Conservation (phyloP, 2,888 invertebrate genomes). For the Trissolcus japonicus region DNA sequence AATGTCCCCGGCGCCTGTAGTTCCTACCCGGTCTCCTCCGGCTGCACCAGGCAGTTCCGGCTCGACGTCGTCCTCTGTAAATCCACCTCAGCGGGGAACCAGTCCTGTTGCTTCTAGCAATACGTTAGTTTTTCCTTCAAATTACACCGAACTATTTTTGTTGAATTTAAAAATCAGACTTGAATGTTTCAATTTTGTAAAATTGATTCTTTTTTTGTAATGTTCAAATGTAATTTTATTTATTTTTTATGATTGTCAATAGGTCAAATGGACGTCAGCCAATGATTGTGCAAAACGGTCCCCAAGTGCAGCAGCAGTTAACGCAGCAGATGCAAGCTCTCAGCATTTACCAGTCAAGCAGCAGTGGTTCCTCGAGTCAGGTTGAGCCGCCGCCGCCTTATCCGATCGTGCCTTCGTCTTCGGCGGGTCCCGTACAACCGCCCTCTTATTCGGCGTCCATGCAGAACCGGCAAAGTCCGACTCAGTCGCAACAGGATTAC, state of each 20-base stretch:
- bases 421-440: constrained; percentile 84
- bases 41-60: constrained; percentile 78
- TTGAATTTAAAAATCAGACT: too few species aligned
- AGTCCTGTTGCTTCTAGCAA: constrained; percentile 82
- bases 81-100: constrained; percentile 82
- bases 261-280: constrained; percentile 81
- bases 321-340: constrained; percentile 92
- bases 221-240: background rate
- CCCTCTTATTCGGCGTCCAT: constrained; percentile 91
- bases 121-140: constrained; percentile 46
- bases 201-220: too few species aligned
- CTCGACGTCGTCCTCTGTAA: constrained; percentile 66
- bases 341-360: constrained; percentile 82
- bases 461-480: constrained; percentile 91
- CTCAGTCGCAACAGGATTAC: constrained; percentile 86
- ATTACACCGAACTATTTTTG: too few species aligned
- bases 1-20: constrained; percentile 86
- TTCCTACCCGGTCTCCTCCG: constrained; percentile 82
- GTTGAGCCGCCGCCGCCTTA: constrained; percentile 78
- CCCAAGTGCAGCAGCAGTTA: constrained; percentile 89
- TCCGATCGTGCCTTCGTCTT: constrained; percentile 78
- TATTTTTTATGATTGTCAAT: constrained; percentile 34
- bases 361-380: constrained; percentile 74
- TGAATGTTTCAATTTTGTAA: too few species aligned
- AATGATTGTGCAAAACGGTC: constrained; percentile 89